Evolutionary conservation across 1,140 invertebrate species (phyloP), one percentile per base, ranked within the genome.

Genomic region (Sminthurides bifidus): DNA sequence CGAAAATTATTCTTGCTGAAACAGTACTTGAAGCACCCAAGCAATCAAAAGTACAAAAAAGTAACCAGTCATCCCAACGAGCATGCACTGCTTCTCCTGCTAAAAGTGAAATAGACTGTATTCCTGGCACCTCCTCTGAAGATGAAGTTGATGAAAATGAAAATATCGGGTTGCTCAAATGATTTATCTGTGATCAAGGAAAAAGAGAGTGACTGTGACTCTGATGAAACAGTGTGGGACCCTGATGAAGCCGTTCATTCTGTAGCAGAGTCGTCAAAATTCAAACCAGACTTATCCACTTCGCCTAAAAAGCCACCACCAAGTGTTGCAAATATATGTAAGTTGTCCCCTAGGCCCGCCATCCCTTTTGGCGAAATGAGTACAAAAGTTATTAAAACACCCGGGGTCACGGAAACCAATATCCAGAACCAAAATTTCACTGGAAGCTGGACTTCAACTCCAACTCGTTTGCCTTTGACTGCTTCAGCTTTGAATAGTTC

Each of bases 61-160:
- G 8, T 6, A 15, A 10, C 6, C 17, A 43, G 24, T 43, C 21
- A 10, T 10, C 41, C 6, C 10, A 23, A 43, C n/a, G n/a, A 21
- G 6, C 6, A 6, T 10, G 6, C 6, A 43, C 41, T 10, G 24
- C 8, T 19, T 10, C 17, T 6, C 6, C 6, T 10, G 41, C n/a
- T 43, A 23, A 14, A 10, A 10, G 10, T 5, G 26, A 46, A 4
- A 29, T 46, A 8, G 44, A 46, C 17, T 46, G 12, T 26, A 46
- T 46, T 8, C 44, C 44, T 26, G 44, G 44, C 4, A 46, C 44
- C 3, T 46, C 44, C 10, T 46, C 44, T 14, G 44, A 46, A 8
- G 44, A 46, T 10, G 44, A 46, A 46, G 44, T 14, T 8, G 8
- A 12, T 15, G 5, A 23, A 12, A 26, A 15, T 10, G 19, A 12